Evolutionary conservation across 2,888 invertebrate genomes (phyloP), one percentile per base, ranked within the genome.

Genomic region (Clivina fossor): DNA sequence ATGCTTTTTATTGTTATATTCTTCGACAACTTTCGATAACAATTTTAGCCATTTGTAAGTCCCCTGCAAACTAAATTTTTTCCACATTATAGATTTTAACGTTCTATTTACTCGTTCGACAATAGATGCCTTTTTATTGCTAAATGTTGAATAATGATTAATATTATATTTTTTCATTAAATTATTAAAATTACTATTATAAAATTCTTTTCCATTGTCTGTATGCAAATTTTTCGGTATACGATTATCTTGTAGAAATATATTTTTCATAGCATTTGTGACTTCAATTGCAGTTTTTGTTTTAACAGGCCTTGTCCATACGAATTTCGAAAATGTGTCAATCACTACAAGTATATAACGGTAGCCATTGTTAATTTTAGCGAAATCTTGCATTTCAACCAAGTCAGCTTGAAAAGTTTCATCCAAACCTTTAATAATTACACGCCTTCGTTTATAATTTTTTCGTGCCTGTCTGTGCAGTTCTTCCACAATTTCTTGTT

Each of bases 291-390:
- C 65, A 37, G 33, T 62, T 62, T 69, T 70, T 9, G 50, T 62
- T 60, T 69, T 69, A n/a, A 68, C 24, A 3, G 69, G 64, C 11
- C 59, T 44, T 32, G 63, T 62, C 68, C 67, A 72, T 2, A 68
- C 66, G 62, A 60, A 71, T 63, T 72, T 72, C 2, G 70, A 69
- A 61, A 69, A 70, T 9, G 61, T 61, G 61, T 71, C 68, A 30
- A 69, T 72, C 11, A 69, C 59, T 5, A 66, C 65, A 35, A 71
- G 56, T 18, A 71, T 53, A 56, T 65, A 70, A 58, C 63, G 63
- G 47, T 58, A 65, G 3, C 64, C 64, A 22, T 65, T 66, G n/a
- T n/a, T n/a, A n/a, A n/a, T n/a, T n/a, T n/a, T n/a, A n/a, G n/a
- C n/a, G n/a, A n/a, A n/a, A n/a, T n/a, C n/a, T n/a, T n/a, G n/a